Base-by-base conservation (phyloP, 2,797 vertebrate genomes). In the Pipistrellus nathusii region DNA sequence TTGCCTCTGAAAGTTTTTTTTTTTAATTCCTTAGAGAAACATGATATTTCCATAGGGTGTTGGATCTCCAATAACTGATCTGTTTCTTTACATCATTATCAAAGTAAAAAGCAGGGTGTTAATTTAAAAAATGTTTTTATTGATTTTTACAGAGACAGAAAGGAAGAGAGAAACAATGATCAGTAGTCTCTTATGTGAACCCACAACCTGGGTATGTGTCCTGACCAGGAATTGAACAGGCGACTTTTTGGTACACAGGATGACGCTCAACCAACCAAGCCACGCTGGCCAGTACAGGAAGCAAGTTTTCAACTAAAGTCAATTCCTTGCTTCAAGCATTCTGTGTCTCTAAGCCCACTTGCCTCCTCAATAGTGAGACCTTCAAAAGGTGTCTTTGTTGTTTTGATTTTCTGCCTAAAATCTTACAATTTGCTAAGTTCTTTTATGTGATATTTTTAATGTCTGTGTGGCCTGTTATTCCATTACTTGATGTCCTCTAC, bases 1-100 rank as follows among this genome's bases (percentile, higher is more conserved):
- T 76, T 78, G 18, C 25, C 76, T 87, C 41, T 75, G 57, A 48
- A 90, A 90, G 62, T 46, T 11, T 59, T 94, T 88, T 88, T 66
- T 76, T 5, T 72, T 55, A 88, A 81, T 75, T 75, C 44, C 41
- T 41, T 27, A 57, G 44, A 51, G 90, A 83, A 87, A 69, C 0
- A 1, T 48, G 27, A 4, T 38, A 38, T 75, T 75, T 85, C 18
- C 46, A 75, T 15, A 57, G 12, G 81, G 57, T 81, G 27, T 80
- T 46, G 4, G 13, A 46, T 81, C 84, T 71, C 55, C 35, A 8
- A 27, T 46, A 55, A 13, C 32, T 46, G 38, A 27, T 57, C 72
- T 68, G 5, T 14, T 35, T 68, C 8, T 73, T 80, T 13, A 78
- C 35, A 80, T 32, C n/a, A 9, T 30, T 68, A n/a, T 27, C 66